phyloP scores from a whole-genome alignment of 2,113 vertebrate species.

The Tonatia bakeri region DNA sequence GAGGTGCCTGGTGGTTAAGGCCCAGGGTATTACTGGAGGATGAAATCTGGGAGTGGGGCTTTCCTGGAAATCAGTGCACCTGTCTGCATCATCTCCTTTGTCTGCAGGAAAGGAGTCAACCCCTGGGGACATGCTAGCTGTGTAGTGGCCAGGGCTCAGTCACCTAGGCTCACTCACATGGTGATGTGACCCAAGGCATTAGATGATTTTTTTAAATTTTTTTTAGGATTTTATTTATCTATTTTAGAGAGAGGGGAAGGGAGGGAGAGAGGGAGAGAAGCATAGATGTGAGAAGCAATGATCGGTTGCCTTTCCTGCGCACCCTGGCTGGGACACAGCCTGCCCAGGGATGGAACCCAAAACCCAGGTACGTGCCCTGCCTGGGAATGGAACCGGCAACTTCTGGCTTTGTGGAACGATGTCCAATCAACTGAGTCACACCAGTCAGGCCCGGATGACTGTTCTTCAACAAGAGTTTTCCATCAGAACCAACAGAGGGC shows the following conservation, averaged over 20 bases:
- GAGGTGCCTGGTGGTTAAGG: neutral
- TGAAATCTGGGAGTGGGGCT: neutral
- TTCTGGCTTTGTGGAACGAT: too few relatives aligned
- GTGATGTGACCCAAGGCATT: neutral
- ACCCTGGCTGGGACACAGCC: too few relatives aligned
- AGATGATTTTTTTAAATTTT: too few relatives aligned
- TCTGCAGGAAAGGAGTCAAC: neutral
- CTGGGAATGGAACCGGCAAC: too few relatives aligned
- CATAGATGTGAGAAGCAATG: too few relatives aligned
- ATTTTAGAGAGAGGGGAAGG: too few relatives aligned
- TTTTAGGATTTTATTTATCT: too few relatives aligned
- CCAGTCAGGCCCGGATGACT: neutral
- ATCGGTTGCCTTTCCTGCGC: too few relatives aligned
- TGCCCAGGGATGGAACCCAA: too few relatives aligned
- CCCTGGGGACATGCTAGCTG: neutral
- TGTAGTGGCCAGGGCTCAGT: neutral
- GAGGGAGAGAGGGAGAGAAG: too few relatives aligned
- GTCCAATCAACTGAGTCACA: too few relatives aligned
- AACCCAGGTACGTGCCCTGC: too few relatives aligned
- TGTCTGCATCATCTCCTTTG: neutral
- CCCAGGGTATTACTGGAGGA: neutral
- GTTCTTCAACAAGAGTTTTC: neutral
- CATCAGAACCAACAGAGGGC: neutral
- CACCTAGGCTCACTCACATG: neutral
- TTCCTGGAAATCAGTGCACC: neutral